Evolutionary conservation across 2,113 vertebrate genomes (phyloP), one percentile per base, ranked within the genome.

Genomic region (Lonchura striata): DNA sequence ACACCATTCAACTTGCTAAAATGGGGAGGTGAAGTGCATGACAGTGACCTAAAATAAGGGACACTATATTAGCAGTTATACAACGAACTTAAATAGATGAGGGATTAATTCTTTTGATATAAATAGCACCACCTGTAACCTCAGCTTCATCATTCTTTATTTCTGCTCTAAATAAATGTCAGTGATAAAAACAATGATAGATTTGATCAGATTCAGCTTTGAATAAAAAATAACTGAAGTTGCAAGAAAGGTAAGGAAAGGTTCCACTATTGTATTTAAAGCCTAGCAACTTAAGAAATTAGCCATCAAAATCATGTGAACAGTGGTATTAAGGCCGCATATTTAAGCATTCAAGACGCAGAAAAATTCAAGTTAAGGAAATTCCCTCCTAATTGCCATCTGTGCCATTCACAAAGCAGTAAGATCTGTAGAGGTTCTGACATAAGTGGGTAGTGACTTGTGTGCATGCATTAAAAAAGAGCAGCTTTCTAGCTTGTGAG

Each of bases 161-260:
- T 95, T 88, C 88, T 96, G 86, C 56, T 93, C 69, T 92, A 93
- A 95, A 94, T 88, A 95, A 86, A 88, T 54, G 30, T 79, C 82
- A 90, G 28, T 1, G 4, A 71, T 88, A 77, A 78, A 93, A 88
- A 65, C 46, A 82, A 15, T 47, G 41, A 57, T 92, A 92, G 63
- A 77, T 71, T 70, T 91, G 60, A 72, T 70, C 0, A 5, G 92
- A 75, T 79, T 57, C 44, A 75, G 50, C 79, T 93, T 78, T 90
- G 72, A 59, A 78, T 70, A 72, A 68, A 60, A 81, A 92, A 41
- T 64, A 50, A 53, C 24, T 90, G 42, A 37, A 35, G 52, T 85
- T 82, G 53, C 64, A 28, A 54, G 57, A 76, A 80, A 56, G 21
- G 10, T 0, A 15, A 83, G 56, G 30, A 46, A 53, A 37, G 41